A percentile compares a stretch with the other conserved stretches of the same genome.
Evolutionary conservation across 1,140 invertebrate genomes (phyloP).

Genomic region (Bombus affinis): DNA sequence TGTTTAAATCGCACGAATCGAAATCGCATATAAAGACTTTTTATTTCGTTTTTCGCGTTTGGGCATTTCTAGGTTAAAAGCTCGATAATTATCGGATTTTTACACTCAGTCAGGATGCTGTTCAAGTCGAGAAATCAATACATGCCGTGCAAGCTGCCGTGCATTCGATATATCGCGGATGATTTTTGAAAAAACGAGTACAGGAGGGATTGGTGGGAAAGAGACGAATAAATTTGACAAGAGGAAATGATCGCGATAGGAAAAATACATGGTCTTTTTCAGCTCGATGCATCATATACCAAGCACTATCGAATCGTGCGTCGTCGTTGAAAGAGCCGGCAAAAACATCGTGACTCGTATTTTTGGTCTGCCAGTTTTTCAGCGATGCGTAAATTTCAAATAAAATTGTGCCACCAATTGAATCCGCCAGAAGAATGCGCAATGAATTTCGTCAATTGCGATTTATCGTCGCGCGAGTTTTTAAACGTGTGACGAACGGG

Average conservation of each 20-base stretch:
- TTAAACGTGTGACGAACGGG: slow-evolving; percentile 19
- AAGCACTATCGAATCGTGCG: slow-evolving; percentile 10
- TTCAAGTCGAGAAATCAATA: background rate
- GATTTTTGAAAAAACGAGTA: slow-evolving; percentile 33
- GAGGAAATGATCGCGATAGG: slow-evolving; percentile 51
- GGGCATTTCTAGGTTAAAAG: background rate
- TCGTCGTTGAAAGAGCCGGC: slow-evolving; percentile 21
- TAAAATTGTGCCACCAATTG: slow-evolving; percentile 53
- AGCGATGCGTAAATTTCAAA: slow-evolving; percentile 49
- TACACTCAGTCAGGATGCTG: background rate
- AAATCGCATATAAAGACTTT: background rate
- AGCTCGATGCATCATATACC: slow-evolving; percentile 12
- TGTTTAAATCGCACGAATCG: background rate
- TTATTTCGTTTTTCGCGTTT: background rate
- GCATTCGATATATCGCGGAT: slow-evolving; percentile 46
- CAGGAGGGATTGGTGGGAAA: background rate
- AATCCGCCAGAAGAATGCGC: slow-evolving; percentile 42
- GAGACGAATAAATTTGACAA: slow-evolving; percentile 20
- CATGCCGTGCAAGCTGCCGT: background rate
- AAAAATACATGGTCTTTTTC: slow-evolving; percentile 43
- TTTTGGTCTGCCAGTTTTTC: slow-evolving; percentile 41
- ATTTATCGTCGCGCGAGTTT: slow-evolving; percentile 47
- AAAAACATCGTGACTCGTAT: slow-evolving; percentile 29
- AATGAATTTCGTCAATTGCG: slow-evolving; percentile 48
- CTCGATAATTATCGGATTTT: slow-evolving; percentile 31